Evolutionary conservation across 2,113 vertebrate genomes (phyloP).

Genomic region (Oreochromis niloticus): DNA sequence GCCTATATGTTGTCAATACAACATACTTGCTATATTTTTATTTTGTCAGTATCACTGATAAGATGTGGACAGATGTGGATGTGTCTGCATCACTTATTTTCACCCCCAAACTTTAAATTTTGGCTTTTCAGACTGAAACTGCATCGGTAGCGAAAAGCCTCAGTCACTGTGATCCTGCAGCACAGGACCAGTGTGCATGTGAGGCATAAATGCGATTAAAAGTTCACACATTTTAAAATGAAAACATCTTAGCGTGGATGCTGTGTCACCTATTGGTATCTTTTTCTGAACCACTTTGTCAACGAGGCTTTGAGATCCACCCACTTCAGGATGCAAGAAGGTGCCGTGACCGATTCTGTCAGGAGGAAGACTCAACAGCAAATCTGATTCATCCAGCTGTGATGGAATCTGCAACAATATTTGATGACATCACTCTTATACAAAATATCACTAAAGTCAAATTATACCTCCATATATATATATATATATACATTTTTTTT

Average conservation of each 20-base stretch:
- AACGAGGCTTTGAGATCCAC: constrained; percentile 78
- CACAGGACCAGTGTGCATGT: background rate
- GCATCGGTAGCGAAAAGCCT: background rate
- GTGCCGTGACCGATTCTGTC: constrained; percentile 94
- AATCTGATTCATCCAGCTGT: constrained; percentile 82
- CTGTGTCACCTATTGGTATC: constrained; percentile 84
- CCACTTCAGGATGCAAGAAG: constrained; percentile 78
- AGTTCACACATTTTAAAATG: background rate
- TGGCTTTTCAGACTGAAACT: background rate
- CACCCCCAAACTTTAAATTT: background rate
- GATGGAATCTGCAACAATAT: constrained; percentile 78
- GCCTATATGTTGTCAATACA: background rate
- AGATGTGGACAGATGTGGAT: background rate
- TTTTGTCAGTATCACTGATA: background rate
- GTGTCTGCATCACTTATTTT: background rate
- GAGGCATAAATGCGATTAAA: background rate
- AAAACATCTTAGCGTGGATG: background rate
- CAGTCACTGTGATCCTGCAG: background rate
- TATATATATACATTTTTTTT: no score
- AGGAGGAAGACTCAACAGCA: constrained; percentile 82
- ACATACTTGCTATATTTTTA: background rate
- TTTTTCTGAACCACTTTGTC: constrained; percentile 77
- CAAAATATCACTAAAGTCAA: background rate
- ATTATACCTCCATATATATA: background rate
- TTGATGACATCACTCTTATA: background rate